phyloP scores from a whole-genome alignment of 2,797 vertebrate genomes.

The Helostoma temminkii region DNA sequence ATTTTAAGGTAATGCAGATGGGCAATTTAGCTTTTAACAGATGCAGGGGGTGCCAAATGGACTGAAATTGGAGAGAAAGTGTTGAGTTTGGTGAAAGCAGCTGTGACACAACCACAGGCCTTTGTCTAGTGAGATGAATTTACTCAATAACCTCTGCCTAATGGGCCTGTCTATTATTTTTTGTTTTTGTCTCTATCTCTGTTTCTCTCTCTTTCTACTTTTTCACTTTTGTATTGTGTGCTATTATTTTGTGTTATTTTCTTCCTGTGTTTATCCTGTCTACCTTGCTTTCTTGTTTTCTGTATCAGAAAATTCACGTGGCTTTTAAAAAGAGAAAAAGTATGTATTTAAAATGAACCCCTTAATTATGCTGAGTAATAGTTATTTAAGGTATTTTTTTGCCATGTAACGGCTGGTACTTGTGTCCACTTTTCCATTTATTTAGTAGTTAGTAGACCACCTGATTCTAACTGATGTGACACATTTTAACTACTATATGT shows the following conservation, averaged over 20 bases:
- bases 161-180: constrained; percentile 70
- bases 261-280: constrained; percentile 28
- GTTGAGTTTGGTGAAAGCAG: constrained; percentile 57
- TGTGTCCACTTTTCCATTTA: constrained; percentile 24
- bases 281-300: constrained; percentile 5
- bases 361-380: neutral
- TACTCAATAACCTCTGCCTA: constrained; percentile 70
- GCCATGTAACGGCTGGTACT: too few species aligned
- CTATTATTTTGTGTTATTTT: constrained; percentile 30
- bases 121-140: constrained; percentile 72
- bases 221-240: constrained; percentile 39
- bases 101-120: constrained; percentile 58
- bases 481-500: neutral
- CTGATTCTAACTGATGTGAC: constrained; percentile 9
- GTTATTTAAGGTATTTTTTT: constrained; percentile 15
- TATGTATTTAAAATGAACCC: constrained; percentile 22
- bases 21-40: constrained; percentile 66
- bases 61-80: constrained; percentile 60
- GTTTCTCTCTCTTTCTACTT: constrained; percentile 28
- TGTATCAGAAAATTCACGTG: constrained; percentile 16
- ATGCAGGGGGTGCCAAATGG: constrained; percentile 58
- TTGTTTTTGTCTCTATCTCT: constrained; percentile 59
- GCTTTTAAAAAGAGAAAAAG: constrained; percentile 6
- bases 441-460: neutral
- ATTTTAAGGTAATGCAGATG: constrained; percentile 57